Conservation (phyloP, 2,797 vertebrate genomes). For the Urocyon cinereoargenteus region DNA sequence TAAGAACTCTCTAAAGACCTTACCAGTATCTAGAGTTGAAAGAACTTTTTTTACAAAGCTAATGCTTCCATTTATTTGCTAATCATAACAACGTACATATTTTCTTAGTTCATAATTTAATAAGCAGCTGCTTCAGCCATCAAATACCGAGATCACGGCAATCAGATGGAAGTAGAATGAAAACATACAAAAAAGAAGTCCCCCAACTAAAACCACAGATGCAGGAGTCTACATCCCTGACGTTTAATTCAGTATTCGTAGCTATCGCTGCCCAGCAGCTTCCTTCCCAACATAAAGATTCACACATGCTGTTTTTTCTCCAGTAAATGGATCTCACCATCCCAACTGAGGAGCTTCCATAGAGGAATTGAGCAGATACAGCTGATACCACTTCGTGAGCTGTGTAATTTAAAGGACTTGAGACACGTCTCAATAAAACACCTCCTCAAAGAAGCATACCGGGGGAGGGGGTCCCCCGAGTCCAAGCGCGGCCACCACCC, state of each 20-base stretch:
- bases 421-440: not conserved
- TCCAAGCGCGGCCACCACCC: constrained; percentile 21
- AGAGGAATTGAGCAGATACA: not conserved
- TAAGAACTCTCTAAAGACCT: not conserved
- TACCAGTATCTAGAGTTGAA: constrained; percentile 45
- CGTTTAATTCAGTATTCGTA: not conserved
- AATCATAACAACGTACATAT: not conserved
- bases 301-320: not conserved
- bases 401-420: not conserved
- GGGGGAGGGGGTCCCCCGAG: not conserved
- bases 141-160: constrained; percentile 53
- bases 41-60: constrained; percentile 49
- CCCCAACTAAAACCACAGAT: not conserved
- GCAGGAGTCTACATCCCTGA: not conserved
- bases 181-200: not conserved
- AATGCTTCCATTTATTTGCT: constrained; percentile 25
- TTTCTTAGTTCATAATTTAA: constrained; percentile 1
- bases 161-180: not conserved
- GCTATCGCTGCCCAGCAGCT: not conserved
- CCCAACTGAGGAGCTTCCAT: not conserved
- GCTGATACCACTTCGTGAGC: too few species aligned
- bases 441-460: not conserved
- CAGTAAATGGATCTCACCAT: not conserved
- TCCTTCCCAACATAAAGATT: not conserved
- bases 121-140: not conserved